These are phyloP conservation scores for Callinectes sapidus DNA, from an alignment of 2,888 invertebrate genomes.

Conservation along the genomic window DNA sequence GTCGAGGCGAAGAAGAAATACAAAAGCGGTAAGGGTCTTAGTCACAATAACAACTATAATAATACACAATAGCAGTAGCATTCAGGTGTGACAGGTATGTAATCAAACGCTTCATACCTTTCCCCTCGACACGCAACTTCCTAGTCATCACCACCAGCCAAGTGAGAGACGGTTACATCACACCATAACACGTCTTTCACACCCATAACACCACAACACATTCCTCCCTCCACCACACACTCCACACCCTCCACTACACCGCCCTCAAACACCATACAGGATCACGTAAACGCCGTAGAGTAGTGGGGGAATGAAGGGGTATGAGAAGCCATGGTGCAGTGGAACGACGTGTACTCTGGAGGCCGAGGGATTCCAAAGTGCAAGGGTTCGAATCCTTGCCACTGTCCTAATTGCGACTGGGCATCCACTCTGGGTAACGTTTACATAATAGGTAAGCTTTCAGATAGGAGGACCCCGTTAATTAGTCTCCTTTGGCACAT, in stretches of 20 bases:
- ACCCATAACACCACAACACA: not conserved
- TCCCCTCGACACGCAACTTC: not conserved
- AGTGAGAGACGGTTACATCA: not conserved
- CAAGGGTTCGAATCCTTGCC: no score
- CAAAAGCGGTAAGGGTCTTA: not conserved
- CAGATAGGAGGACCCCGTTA: no score
- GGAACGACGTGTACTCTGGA: no score
- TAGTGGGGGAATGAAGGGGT: no score
- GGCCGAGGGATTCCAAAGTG: no score
- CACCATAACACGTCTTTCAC: not conserved
- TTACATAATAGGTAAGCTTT: no score
- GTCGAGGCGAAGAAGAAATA: not conserved
- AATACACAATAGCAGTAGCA: not conserved
- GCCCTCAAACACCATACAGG: not conserved
- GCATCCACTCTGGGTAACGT: no score
- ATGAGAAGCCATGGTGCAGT: no score
- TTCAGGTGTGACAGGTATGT: not conserved
- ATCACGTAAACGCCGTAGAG: not conserved
- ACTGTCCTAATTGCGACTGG: no score
- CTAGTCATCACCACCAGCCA: not conserved
- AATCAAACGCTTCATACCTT: not conserved
- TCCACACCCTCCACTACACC: no score
- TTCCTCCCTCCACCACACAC: not conserved
- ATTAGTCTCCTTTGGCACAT: no score
- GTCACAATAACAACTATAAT: not conserved